Percentiles rank a stretch among this genome's conserved stretches.
Conservation (phyloP, 2,888 invertebrate genomes). For the Clistopyga incitator region DNA sequence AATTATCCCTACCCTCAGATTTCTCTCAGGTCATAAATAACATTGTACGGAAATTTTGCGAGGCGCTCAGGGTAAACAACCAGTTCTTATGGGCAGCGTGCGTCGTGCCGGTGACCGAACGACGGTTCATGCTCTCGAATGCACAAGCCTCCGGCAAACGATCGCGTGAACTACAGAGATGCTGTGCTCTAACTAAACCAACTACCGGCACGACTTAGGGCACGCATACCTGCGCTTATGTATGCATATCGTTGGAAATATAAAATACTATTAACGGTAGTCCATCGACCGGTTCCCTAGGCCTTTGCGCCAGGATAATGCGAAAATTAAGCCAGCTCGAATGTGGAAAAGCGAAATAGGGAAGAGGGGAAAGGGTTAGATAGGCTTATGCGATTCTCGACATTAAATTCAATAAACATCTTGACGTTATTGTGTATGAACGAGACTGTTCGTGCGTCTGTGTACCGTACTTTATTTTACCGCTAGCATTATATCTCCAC, state of each 20-base stretch:
- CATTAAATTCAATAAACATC: slow-evolving; percentile 72
- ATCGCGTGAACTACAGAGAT: slow-evolving; percentile 14
- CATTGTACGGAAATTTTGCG: slow-evolving; percentile 49
- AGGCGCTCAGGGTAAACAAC: slow-evolving; percentile 10
- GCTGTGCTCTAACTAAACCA: background rate
- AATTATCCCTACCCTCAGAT: slow-evolving; percentile 43
- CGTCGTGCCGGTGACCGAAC: slow-evolving; percentile 38
- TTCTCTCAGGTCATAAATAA: slow-evolving; percentile 37
- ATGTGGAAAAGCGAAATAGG: background rate
- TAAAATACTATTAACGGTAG: slow-evolving; percentile 61
- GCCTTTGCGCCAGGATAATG: slow-evolving; percentile 17
- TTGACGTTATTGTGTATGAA: slow-evolving; percentile 70
- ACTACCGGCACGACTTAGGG: background rate
- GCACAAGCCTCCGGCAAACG: slow-evolving; percentile 14
- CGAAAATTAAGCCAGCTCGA: slow-evolving; percentile 19
- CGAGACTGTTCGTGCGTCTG: slow-evolving; percentile 70
- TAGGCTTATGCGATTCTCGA: slow-evolving; percentile 6
- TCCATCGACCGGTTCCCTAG: slow-evolving; percentile 59
- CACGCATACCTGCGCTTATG: slow-evolving; percentile 15
- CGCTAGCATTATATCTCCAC: slow-evolving; percentile 64
- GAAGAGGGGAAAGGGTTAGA: slow-evolving; percentile 4
- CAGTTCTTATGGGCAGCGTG: slow-evolving; percentile 23
- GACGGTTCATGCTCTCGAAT: slow-evolving; percentile 20
- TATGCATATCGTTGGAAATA: slow-evolving; percentile 31
- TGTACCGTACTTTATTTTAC: slow-evolving; percentile 59